These are phyloP conservation scores for Drosophila grimshawi DNA, from an alignment of 1,140 invertebrate genomes.

Conservation along the genomic window DNA sequence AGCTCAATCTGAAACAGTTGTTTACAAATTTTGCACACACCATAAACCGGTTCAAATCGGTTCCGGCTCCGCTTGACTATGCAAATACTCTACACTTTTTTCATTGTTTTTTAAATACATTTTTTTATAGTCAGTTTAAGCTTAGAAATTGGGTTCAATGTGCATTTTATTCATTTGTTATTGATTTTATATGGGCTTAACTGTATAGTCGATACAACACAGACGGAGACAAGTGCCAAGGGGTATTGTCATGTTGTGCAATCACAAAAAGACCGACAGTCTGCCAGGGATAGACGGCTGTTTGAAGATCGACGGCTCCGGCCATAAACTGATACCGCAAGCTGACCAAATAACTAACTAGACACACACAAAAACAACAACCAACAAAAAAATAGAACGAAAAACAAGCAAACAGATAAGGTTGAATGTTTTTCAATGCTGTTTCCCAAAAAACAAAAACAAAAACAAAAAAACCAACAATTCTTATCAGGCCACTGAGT, in stretches of 20 bases:
- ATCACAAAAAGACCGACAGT: constrained; percentile 26
- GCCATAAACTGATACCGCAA: constrained; percentile 19
- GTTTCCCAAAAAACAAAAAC: neutral
- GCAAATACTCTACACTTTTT: constrained; percentile 5
- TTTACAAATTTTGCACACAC: constrained; percentile 38
- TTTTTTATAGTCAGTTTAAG: no score
- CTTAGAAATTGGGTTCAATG: no score
- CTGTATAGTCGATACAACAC: neutral
- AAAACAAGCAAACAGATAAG: constrained; percentile 29
- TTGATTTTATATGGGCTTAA: no score
- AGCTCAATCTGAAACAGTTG: constrained; percentile 29
- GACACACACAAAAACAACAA: constrained; percentile 7
- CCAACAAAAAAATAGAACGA: constrained; percentile 8
- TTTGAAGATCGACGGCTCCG: constrained; percentile 28
- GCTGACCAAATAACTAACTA: constrained; percentile 18
- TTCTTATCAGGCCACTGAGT: constrained; percentile 25
- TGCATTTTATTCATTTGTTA: no score
- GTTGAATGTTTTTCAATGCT: constrained; percentile 28
- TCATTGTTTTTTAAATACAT: no score
- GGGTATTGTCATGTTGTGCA: neutral
- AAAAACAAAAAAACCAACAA: neutral
- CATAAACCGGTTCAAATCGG: constrained; percentile 16
- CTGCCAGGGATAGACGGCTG: constrained; percentile 29
- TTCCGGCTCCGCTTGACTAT: neutral
- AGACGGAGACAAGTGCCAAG: no score